Percentiles rank a stretch among this genome's conserved stretches.
Evolutionary conservation across 2,888 invertebrate genomes (phyloP).

Genomic region (Xylota segnis): DNA sequence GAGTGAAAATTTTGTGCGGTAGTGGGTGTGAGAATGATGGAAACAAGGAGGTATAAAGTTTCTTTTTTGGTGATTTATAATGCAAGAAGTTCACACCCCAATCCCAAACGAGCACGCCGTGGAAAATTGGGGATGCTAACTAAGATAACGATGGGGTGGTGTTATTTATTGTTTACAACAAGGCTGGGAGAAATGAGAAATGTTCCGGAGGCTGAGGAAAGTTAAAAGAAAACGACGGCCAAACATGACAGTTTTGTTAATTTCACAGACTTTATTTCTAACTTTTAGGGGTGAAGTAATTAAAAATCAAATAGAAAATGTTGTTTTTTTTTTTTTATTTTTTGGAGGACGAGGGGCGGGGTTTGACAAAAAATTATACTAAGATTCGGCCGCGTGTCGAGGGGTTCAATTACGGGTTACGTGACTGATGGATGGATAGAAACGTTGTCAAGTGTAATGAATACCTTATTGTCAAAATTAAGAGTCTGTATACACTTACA

Average conservation of each 20-base stretch:
- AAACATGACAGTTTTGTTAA: constrained; percentile 40
- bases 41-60: constrained; percentile 19
- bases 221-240: neutral
- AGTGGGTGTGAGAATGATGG: constrained; percentile 1
- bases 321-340: too few relatives aligned
- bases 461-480: neutral
- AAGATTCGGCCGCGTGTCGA: neutral
- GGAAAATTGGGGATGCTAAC: constrained; percentile 33
- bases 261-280: constrained; percentile 36
- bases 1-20: neutral
- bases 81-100: constrained; percentile 36
- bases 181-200: constrained; percentile 16
- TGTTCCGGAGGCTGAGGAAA: neutral
- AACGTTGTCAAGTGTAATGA: neutral
- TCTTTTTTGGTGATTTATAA: constrained; percentile 44
- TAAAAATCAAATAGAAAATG: constrained; percentile 18
- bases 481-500: neutral
- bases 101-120: neutral
- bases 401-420: neutral
- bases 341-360: too few relatives aligned
- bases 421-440: constrained; percentile 19
- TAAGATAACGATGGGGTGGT: constrained; percentile 17
- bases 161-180: constrained; percentile 40
- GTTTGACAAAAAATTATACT: neutral
- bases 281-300: constrained; percentile 18